phyloP scores from a whole-genome alignment of 2,888 invertebrate species.

The Acanthacorydalis orientalis region DNA sequence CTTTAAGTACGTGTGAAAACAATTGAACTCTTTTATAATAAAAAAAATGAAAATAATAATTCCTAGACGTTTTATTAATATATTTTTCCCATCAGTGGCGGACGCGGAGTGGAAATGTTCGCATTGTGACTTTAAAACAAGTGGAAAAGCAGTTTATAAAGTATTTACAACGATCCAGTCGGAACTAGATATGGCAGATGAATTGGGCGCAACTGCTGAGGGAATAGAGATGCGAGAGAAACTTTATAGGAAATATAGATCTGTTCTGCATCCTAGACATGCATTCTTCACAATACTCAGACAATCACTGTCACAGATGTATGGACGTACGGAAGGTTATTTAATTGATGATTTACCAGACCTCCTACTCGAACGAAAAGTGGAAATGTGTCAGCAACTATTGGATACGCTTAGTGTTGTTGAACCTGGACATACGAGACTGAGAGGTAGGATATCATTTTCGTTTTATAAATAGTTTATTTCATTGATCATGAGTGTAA shows the following conservation, averaged over 20 bases:
- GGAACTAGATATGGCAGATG: conserved; percentile 47
- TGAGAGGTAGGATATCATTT: conserved; percentile 37
- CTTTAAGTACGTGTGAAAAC: conserved; percentile 43
- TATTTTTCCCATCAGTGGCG: conserved; percentile 26
- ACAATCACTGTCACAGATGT: conserved; percentile 57
- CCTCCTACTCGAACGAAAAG: conserved; percentile 54
- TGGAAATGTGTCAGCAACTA: conserved; percentile 51
- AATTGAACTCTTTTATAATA: neutral
- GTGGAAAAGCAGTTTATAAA: conserved; percentile 40
- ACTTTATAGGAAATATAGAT: conserved; percentile 42
- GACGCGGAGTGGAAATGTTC: conserved; percentile 48
- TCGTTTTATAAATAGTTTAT: neutral
- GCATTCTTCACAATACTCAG: conserved; percentile 48
- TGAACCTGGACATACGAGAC: conserved; percentile 60
- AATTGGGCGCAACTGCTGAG: conserved; percentile 34
- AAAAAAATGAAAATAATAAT: neutral
- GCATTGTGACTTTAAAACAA: conserved; percentile 46
- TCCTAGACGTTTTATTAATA: neutral
- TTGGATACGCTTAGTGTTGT: conserved; percentile 52
- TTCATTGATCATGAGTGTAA: neutral
- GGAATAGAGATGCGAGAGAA: conserved; percentile 48
- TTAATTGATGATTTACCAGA: conserved; percentile 53
- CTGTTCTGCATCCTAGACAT: conserved; percentile 62
- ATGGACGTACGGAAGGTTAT: conserved; percentile 60
- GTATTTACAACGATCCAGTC: conserved; percentile 45